Evolutionary conservation across 2,113 vertebrate species (phyloP).

Genomic region (Atrichornis clamosus): DNA sequence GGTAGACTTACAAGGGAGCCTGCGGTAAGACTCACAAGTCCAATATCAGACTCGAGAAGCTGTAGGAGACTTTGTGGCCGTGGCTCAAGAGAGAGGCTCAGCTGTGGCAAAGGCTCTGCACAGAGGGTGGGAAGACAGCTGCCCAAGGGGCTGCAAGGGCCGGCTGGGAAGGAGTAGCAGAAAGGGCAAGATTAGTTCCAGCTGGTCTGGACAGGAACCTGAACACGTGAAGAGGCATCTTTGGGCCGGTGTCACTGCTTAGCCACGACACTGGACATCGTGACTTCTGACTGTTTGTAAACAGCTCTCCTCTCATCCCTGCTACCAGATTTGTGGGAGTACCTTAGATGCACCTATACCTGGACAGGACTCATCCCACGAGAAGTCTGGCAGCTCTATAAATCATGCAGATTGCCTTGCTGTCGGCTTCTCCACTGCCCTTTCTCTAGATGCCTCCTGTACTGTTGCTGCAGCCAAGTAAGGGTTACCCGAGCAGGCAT

Average conservation of each 20-base stretch:
- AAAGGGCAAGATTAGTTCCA: background rate
- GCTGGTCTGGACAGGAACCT: background rate
- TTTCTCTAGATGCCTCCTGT: background rate
- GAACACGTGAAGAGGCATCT: background rate
- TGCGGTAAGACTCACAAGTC: background rate
- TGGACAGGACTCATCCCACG: background rate
- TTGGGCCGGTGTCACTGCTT: background rate
- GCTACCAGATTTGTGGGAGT: background rate
- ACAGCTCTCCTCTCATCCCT: background rate
- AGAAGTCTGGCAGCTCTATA: background rate
- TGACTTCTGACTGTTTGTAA: background rate
- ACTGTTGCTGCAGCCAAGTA: background rate
- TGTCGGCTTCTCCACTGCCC: background rate
- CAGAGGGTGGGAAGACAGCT: background rate
- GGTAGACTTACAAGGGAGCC: background rate
- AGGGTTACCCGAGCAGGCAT: background rate
- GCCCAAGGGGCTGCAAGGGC: background rate
- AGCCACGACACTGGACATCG: fast-evolving
- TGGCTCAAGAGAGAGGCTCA: background rate
- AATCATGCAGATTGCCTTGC: background rate
- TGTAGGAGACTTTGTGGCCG: background rate
- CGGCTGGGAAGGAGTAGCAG: background rate
- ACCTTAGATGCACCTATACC: background rate
- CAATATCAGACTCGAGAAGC: background rate
- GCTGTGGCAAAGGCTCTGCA: background rate